Base-by-base conservation (phyloP, 92 coral and sea anemone species). In the Palythoa grandis region DNA sequence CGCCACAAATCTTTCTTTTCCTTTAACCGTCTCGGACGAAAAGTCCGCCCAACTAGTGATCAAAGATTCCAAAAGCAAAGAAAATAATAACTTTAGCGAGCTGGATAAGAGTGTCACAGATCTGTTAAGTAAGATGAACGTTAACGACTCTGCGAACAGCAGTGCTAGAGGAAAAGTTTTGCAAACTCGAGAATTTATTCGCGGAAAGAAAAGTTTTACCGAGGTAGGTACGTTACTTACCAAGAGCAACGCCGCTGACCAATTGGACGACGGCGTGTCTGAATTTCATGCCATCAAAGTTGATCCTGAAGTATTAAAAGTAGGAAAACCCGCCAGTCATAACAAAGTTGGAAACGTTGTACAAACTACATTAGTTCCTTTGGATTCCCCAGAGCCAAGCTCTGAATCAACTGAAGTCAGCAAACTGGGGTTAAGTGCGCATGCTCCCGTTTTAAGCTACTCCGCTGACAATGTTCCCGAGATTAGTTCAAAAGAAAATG, bases 1-100 rank as follows among this genome's bases (percentile, higher is more conserved):
- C 70, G 86, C 86, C 54, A 90, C 92, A 22, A 92, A 94, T 48
- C 93, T 94, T 16, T 89, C 97, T 14, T 94, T 94, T 72, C 97
- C 97, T 0, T 70, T 94, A 9, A 92, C 95, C 37, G 88, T 94
- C 74, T 90, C 97, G 23, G 93, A 90, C 53, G 68, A 75, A 22
- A 88, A 87, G 54, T 88, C 84, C 22, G 71, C 88, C 29, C 77
- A 87, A 58, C 52, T 79, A 61, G 56, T 86, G 19, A 88, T 90
- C 23, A 79, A 82, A 16, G 87, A 76, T 69, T 65, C 91, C 67
- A 88, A 84, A 14, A 84, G 43, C 19, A 65, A 73, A 43, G 83
- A 37, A 52, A 77, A 72, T 0, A 68, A 82, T 63, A 89, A 48
- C 22, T 85, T 77, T 22, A 77, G 67, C 22, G 86, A 35, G 77